Conservation (phyloP, 2,888 invertebrate genomes). For the Laspeyria flexula region DNA sequence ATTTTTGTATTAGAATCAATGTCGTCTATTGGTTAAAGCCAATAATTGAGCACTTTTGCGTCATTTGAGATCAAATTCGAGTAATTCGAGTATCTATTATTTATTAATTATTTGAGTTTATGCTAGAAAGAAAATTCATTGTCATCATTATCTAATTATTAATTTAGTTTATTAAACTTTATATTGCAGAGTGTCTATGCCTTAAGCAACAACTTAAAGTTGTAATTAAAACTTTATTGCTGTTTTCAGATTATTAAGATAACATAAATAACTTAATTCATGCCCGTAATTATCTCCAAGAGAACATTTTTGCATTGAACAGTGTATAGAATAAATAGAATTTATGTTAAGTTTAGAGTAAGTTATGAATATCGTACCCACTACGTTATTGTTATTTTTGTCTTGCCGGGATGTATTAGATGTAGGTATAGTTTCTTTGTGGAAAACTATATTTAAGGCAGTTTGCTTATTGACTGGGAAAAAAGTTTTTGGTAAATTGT, state of each 20-base stretch:
- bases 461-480: no score
- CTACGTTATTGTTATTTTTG: slow-evolving; percentile 28
- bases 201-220: no score
- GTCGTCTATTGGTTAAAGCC: not conserved
- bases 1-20: not conserved
- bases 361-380: slow-evolving; percentile 34
- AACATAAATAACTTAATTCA: slow-evolving; percentile 12
- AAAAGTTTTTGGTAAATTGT: no score
- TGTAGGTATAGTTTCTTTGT: slow-evolving; percentile 53
- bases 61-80: no score
- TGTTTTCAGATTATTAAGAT: not conserved
- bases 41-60: no score
- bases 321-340: slow-evolving; percentile 45
- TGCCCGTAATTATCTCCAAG: slow-evolving; percentile 10
- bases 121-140: no score
- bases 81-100: no score
- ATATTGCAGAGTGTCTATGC: no score
- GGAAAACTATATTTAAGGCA: not conserved
- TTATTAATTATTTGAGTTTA: no score
- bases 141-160: no score
- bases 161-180: no score
- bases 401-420: slow-evolving; percentile 45
- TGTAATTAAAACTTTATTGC: not conserved
- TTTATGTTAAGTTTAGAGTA: slow-evolving; percentile 38
- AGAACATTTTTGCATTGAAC: slow-evolving; percentile 35